Percentiles rank a stretch among this genome's conserved stretches.
These are phyloP conservation scores for Litoditis marina DNA, from an alignment of 2,888 invertebrate genomes.

Conservation along the genomic window DNA sequence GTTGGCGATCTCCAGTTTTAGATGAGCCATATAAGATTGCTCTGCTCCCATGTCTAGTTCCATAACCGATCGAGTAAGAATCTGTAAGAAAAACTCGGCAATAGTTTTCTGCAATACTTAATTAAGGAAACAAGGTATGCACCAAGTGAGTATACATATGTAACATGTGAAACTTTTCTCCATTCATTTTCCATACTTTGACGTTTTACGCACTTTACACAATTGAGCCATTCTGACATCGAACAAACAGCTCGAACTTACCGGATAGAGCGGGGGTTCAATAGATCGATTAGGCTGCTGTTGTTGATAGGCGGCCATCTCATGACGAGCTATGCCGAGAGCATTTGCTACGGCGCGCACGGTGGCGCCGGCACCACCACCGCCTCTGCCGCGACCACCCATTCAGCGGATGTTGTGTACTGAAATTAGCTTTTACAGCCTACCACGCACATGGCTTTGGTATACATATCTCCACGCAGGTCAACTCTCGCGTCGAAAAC, in stretches of 20 bases:
- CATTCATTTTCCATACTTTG: too few relatives aligned
- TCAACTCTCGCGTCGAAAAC: too few relatives aligned
- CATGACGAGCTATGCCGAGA: constrained; percentile 54
- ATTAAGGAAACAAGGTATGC: too few relatives aligned
- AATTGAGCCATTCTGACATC: too few relatives aligned
- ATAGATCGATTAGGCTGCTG: constrained; percentile 15
- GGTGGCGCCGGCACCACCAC: constrained; percentile 24
- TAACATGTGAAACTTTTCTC: not conserved
- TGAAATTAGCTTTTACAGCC: too few relatives aligned
- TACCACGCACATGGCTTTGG: too few relatives aligned
- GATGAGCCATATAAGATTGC: constrained; percentile 44
- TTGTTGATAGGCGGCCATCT: constrained; percentile 44
- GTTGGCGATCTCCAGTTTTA: constrained; percentile 39
- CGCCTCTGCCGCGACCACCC: constrained; percentile 36
- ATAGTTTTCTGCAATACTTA: too few relatives aligned
- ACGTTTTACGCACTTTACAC: too few relatives aligned
- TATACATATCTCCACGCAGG: too few relatives aligned
- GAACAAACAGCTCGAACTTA: constrained; percentile 22
- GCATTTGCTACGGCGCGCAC: constrained; percentile 51
- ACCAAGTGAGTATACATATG: too few relatives aligned
- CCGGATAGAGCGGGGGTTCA: constrained; percentile 55
- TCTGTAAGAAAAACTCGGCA: constrained; percentile 4
- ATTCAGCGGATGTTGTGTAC: too few relatives aligned
- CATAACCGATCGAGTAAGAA: constrained; percentile 4
- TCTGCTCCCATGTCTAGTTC: constrained; percentile 28